A percentile compares a stretch with the other conserved stretches of the same genome.
phyloP scores from a whole-genome alignment of 2,888 invertebrate species.

The Abrostola triplasia region DNA sequence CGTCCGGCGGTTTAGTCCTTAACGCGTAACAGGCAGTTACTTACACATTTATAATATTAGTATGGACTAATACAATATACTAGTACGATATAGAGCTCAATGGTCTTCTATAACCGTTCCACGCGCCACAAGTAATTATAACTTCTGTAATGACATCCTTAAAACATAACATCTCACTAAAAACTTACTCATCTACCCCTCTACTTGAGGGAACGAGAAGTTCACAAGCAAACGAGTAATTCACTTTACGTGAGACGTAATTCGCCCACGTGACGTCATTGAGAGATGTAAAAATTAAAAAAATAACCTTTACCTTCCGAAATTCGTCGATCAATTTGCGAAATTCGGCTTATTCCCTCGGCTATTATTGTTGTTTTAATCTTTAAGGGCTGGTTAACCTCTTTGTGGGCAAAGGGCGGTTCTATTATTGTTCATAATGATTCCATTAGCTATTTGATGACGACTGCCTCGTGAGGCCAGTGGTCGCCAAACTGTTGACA shows the following conservation, averaged over 20 bases:
- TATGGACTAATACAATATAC: background rate
- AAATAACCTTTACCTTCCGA: constrained; percentile 30
- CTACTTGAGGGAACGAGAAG: constrained; percentile 32
- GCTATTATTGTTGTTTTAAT: constrained; percentile 60
- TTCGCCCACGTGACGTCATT: constrained; percentile 3
- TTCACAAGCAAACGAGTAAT: constrained; percentile 38
- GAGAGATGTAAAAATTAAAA: constrained; percentile 16
- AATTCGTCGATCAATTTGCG: constrained; percentile 54
- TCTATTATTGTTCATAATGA: constrained; percentile 48
- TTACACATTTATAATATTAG: no score
- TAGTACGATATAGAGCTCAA: constrained; percentile 2
- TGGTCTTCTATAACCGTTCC: constrained; percentile 8
- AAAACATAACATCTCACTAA: constrained; percentile 34
- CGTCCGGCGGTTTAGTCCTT: no score
- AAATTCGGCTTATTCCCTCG: constrained; percentile 45
- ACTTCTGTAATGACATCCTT: constrained; percentile 33
- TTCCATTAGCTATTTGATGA: constrained; percentile 27
- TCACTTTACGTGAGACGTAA: constrained; percentile 32
- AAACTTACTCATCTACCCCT: constrained; percentile 32
- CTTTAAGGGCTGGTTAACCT: constrained; percentile 42
- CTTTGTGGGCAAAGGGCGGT: constrained; percentile 51
- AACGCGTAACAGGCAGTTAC: no score
- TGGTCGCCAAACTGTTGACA: no score
- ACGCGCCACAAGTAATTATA: constrained; percentile 20
- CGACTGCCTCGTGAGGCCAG: no score